Conservation (phyloP, 2,888 invertebrate species). For the Yponomeuta malinellus region DNA sequence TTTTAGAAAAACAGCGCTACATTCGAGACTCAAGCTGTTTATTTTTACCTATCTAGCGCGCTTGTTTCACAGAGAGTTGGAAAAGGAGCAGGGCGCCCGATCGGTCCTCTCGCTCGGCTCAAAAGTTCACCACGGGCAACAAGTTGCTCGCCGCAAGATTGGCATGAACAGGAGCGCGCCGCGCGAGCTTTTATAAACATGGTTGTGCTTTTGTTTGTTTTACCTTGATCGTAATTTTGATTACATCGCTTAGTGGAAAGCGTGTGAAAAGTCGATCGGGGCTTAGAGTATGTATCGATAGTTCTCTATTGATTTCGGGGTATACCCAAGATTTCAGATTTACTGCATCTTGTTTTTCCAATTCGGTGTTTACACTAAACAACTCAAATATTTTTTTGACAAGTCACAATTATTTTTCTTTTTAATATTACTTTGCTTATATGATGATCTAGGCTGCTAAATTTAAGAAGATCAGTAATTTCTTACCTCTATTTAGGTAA, state of each 20-base stretch:
- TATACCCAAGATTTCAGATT: too few species aligned
- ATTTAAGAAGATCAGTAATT: too few species aligned
- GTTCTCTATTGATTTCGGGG: too few species aligned
- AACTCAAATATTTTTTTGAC: too few species aligned
- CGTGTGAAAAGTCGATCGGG: constrained; percentile 33
- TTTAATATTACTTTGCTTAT: too few species aligned
- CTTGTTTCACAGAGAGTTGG: not conserved
- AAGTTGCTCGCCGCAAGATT: constrained; percentile 72
- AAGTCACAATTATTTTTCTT: too few species aligned
- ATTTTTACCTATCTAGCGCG: not conserved
- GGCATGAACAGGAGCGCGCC: constrained; percentile 74
- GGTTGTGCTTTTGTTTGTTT: constrained; percentile 71
- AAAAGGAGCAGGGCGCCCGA: not conserved
- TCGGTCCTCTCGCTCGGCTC: constrained; percentile 42
- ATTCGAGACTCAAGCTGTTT: not conserved
- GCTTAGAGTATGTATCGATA: not conserved
- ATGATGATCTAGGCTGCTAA: too few species aligned
- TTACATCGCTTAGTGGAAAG: constrained; percentile 38
- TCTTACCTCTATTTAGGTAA: too few species aligned
- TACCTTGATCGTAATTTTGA: constrained; percentile 67
- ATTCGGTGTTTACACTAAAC: too few species aligned
- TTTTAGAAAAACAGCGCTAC: not conserved
- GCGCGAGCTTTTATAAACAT: constrained; percentile 74
- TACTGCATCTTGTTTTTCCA: too few species aligned
- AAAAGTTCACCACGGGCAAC: constrained; percentile 71